These are phyloP conservation scores for Apocrypta bakeri DNA, from an alignment of 1,140 invertebrate genomes.

Conservation along the genomic window DNA sequence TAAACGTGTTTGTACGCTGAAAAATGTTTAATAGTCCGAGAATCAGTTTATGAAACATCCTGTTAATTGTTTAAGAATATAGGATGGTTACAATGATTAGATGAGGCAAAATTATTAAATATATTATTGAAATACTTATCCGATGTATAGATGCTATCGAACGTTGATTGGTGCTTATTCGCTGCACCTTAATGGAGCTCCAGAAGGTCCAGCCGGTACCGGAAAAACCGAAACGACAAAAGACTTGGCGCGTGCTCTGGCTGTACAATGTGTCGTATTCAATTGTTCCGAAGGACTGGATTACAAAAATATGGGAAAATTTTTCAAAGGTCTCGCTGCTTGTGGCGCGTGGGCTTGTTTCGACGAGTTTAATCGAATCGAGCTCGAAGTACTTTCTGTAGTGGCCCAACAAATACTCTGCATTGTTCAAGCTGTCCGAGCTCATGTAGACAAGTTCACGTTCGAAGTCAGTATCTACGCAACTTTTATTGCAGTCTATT, in stretches of 20 bases:
- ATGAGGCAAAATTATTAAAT: no score
- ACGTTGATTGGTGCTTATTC: slow-evolving; percentile 92
- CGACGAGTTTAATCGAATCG: slow-evolving; percentile 96
- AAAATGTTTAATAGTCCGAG: no score
- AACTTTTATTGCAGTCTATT: not conserved
- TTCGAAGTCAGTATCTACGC: slow-evolving; percentile 77
- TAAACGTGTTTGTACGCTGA: no score
- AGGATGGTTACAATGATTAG: no score
- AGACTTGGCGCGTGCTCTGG: slow-evolving; percentile 91
- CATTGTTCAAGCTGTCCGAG: slow-evolving; percentile 87
- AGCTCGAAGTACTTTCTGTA: slow-evolving; percentile 89
- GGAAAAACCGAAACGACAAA: slow-evolving; percentile 94
- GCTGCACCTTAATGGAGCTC: slow-evolving; percentile 90
- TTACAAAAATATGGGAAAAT: slow-evolving; percentile 95
- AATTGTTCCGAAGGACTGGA: slow-evolving; percentile 96
- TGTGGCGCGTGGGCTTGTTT: slow-evolving; percentile 96
- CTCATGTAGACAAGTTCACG: slow-evolving; percentile 81
- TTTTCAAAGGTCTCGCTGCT: slow-evolving; percentile 90
- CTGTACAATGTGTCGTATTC: slow-evolving; percentile 94
- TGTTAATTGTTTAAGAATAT: not conserved
- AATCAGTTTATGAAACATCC: no score
- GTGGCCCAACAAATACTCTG: slow-evolving; percentile 89
- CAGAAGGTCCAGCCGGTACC: slow-evolving; percentile 91
- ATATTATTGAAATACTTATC: no score
- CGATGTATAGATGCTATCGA: slow-evolving; percentile 87